Evolutionary conservation across 2,113 vertebrate species (phyloP).

Genomic region (Chlamydotis undulata): DNA sequence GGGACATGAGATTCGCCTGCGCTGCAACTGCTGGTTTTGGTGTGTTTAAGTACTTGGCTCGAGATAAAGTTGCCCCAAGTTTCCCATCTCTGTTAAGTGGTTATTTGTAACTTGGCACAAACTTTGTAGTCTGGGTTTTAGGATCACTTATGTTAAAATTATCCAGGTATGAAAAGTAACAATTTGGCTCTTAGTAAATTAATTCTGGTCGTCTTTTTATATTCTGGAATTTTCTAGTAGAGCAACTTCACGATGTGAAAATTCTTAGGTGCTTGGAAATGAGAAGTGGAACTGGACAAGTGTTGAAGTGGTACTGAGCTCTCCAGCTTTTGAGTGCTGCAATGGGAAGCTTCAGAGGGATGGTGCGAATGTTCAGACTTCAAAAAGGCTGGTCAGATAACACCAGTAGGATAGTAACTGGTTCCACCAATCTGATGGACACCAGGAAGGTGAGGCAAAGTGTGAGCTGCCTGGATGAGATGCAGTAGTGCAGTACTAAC

Average conservation of each 20-base stretch:
- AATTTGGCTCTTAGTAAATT: background rate
- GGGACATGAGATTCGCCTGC: background rate
- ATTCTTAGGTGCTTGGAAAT: background rate
- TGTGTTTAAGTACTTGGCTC: background rate
- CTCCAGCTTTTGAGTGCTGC: background rate
- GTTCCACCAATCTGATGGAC: background rate
- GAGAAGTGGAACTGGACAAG: rapidly evolving
- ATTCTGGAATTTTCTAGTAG: background rate
- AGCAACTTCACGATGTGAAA: background rate
- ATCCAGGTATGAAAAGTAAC: background rate
- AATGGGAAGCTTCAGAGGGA: rapidly evolving
- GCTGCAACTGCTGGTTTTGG: background rate
- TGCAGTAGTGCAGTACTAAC: rapidly evolving
- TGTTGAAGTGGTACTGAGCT: background rate
- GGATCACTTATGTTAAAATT: background rate
- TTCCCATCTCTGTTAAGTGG: background rate
- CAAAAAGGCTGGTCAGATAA: too few relatives aligned
- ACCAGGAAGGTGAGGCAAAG: background rate
- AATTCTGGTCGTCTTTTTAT: background rate
- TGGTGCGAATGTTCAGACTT: background rate
- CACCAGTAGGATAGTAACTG: background rate
- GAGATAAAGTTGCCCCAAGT: background rate
- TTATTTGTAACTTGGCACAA: background rate
- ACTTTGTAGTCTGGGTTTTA: background rate
- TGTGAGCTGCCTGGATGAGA: background rate